These are phyloP conservation scores for Pristis pectinata DNA, from an alignment of 2,797 vertebrate species.

Conservation along the genomic window DNA sequence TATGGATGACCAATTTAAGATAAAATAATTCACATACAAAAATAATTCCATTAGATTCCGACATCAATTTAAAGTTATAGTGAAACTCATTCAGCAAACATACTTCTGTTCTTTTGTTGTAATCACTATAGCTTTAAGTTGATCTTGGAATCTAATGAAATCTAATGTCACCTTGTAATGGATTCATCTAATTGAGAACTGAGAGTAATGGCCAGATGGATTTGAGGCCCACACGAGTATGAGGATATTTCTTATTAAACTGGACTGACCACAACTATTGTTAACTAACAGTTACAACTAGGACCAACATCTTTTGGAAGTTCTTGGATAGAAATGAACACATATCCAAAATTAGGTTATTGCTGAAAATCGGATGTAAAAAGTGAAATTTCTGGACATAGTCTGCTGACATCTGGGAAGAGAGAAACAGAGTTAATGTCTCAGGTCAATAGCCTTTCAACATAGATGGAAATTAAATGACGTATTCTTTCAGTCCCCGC, in stretches of 20 bases:
- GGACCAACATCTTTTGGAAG: neutral
- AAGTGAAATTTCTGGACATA: too few relatives aligned
- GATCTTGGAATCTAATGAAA: too few relatives aligned
- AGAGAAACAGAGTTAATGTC: too few relatives aligned
- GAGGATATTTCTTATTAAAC: too few relatives aligned
- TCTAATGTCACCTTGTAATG: neutral
- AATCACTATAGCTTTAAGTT: neutral
- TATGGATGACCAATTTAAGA: neutral
- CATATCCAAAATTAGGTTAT: too few relatives aligned
- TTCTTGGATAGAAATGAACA: neutral
- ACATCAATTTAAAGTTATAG: neutral
- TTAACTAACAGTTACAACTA: neutral
- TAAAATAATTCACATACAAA: neutral
- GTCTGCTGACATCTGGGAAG: too few relatives aligned
- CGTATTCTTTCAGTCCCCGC: neutral
- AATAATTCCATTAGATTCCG: neutral
- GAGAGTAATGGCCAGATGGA: neutral
- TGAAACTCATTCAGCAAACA: neutral
- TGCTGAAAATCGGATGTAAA: too few relatives aligned
- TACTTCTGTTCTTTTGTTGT: neutral
- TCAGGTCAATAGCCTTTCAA: too few relatives aligned
- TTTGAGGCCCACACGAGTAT: neutral
- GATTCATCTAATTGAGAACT: neutral
- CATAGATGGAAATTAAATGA: too few relatives aligned
- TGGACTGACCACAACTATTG: neutral